A percentile compares a stretch with the other conserved stretches of the same genome.
Conservation (phyloP, 2,113 vertebrate species). For the Platanista minor region DNA sequence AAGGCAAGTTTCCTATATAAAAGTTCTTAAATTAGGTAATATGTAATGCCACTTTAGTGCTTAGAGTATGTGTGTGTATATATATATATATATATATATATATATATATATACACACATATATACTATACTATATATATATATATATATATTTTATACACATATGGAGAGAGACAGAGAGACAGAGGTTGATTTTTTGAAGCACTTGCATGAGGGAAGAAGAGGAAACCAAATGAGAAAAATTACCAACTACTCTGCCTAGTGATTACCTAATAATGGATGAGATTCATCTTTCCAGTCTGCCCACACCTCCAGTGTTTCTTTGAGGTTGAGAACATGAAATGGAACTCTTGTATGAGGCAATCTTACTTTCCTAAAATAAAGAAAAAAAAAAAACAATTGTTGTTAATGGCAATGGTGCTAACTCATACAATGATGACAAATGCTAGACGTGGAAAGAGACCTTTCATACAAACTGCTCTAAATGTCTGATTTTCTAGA, state of each 20-base stretch:
- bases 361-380: background rate
- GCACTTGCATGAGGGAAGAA: background rate
- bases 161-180: background rate
- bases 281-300: slow-evolving; percentile 15
- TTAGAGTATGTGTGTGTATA: background rate
- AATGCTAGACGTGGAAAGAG: background rate
- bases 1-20: too few species aligned
- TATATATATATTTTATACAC: too few species aligned
- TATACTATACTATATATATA: too few species aligned
- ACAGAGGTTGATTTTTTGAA: background rate
- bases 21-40: too few species aligned
- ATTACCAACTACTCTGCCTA: background rate
- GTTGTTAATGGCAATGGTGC: background rate
- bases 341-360: background rate
- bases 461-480: background rate
- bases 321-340: slow-evolving; percentile 29
- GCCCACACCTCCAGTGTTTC: background rate
- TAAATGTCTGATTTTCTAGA: background rate
- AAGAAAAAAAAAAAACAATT: background rate
- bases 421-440: background rate
- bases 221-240: slow-evolving; percentile 24
- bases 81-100: background rate
- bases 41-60: too few species aligned
- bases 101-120: background rate
- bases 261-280: background rate